These are phyloP conservation scores for Pogonognathellus flavescens DNA, from an alignment of 1,140 invertebrate species.

Conservation along the genomic window DNA sequence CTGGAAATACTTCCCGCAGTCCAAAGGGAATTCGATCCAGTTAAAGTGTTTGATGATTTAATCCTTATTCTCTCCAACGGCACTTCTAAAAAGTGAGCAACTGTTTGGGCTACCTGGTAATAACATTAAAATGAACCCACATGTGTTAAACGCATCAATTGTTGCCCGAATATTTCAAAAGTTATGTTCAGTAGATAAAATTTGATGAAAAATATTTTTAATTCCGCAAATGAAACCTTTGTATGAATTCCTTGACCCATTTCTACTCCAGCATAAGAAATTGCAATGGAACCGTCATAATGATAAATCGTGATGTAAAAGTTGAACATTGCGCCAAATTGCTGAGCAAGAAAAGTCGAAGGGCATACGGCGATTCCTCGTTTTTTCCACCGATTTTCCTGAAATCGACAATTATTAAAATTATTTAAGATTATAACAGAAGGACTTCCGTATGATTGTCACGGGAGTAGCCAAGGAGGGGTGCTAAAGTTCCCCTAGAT, in stretches of 20 bases:
- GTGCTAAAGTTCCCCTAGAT: no score
- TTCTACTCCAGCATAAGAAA: conserved; percentile 75
- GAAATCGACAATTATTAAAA: background rate
- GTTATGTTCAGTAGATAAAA: no score
- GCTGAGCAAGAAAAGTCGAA: conserved; percentile 71
- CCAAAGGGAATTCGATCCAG: conserved; percentile 76
- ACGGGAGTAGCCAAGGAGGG: no score
- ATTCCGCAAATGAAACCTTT: no score
- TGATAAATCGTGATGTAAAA: conserved; percentile 84
- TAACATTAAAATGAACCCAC: no score
- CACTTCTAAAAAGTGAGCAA: conserved; percentile 80
- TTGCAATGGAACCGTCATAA: conserved; percentile 81
- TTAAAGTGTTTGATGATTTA: conserved; percentile 76
- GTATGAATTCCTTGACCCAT: conserved; percentile 61
- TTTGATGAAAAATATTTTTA: no score
- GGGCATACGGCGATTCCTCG: conserved; percentile 73
- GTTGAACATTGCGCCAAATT: conserved; percentile 74
- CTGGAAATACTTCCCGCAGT: conserved; percentile 82
- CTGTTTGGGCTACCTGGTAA: conserved; percentile 80
- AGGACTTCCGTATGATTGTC: no score
- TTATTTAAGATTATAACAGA: no score
- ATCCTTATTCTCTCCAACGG: conserved; percentile 79
- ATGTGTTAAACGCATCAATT: conserved; percentile 89
- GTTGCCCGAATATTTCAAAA: conserved; percentile 74
- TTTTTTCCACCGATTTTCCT: conserved; percentile 26